phyloP scores from a whole-genome alignment of 2,888 invertebrate species.

The Aricia artaxerxes region DNA sequence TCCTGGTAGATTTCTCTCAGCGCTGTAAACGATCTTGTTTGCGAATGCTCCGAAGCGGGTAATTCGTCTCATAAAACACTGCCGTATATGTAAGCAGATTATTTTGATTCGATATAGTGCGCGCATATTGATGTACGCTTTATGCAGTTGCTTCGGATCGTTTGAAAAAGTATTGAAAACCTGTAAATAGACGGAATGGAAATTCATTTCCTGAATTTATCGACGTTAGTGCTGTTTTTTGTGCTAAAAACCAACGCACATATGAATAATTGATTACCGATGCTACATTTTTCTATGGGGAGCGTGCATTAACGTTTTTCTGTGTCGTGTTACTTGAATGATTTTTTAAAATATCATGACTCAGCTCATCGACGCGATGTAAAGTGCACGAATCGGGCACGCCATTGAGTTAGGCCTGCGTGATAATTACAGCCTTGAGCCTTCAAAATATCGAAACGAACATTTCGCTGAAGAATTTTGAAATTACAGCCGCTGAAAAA shows the following conservation, averaged over 20 bases:
- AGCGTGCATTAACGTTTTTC: background rate
- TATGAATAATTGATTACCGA: slow-evolving; percentile 25
- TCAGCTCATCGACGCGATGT: background rate
- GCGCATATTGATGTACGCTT: slow-evolving; percentile 28
- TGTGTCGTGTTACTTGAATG: background rate
- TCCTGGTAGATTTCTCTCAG: slow-evolving; percentile 48
- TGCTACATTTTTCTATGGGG: slow-evolving; percentile 4
- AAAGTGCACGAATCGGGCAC: background rate
- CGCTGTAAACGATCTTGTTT: slow-evolving; percentile 53
- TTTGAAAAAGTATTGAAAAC: slow-evolving; percentile 23
- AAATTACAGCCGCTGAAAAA: background rate
- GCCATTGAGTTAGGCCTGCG: background rate
- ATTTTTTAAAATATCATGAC: background rate
- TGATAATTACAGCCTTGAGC: slow-evolving; percentile 7
- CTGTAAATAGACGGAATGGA: slow-evolving; percentile 25
- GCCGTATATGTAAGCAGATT: slow-evolving; percentile 42
- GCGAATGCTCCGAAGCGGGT: slow-evolving; percentile 45
- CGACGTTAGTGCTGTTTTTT: slow-evolving; percentile 18
- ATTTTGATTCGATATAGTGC: slow-evolving; percentile 36
- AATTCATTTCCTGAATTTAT: slow-evolving; percentile 24
- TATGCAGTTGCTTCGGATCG: slow-evolving; percentile 20
- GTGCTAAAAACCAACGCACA: slow-evolving; percentile 13
- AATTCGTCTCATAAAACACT: slow-evolving; percentile 43
- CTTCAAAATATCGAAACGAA: background rate
- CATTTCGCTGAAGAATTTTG: background rate